These are phyloP conservation scores for Anolis apletophallus DNA, from an alignment of 2,797 vertebrate species.

Conservation along the genomic window DNA sequence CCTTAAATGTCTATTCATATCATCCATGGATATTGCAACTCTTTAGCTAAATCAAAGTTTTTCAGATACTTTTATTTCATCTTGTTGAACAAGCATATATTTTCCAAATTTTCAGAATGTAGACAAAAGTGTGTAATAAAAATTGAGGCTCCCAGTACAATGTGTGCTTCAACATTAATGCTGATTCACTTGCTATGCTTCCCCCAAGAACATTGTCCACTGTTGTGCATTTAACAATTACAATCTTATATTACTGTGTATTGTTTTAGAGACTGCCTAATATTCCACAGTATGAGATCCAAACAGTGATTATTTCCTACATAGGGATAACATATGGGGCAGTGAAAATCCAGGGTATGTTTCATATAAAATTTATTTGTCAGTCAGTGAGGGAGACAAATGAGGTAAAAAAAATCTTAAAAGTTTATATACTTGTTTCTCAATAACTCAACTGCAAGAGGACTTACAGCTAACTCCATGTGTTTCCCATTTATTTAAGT, in stretches of 20 bases:
- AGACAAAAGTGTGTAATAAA: neutral
- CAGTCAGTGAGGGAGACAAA: neutral
- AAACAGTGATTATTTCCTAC: neutral
- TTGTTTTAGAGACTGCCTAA: neutral
- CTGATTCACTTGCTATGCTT: neutral
- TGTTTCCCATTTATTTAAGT: constrained; percentile 23
- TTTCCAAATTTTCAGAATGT: neutral
- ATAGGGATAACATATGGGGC: neutral
- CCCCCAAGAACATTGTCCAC: neutral
- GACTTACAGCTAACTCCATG: neutral
- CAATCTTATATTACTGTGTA: neutral
- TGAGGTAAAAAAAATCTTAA: neutral
- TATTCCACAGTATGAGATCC: neutral
- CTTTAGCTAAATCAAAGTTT: neutral
- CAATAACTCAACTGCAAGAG: neutral
- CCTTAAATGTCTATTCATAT: neutral
- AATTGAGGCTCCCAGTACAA: neutral
- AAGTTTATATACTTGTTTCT: neutral
- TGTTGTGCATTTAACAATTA: neutral
- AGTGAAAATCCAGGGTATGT: neutral
- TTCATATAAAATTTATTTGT: neutral
- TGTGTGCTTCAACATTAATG: neutral
- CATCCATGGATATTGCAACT: neutral
- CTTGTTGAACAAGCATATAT: neutral
- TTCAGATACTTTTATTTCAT: neutral